Conservation (phyloP, 1,140 invertebrate genomes). For the Heliconius melpomene region DNA sequence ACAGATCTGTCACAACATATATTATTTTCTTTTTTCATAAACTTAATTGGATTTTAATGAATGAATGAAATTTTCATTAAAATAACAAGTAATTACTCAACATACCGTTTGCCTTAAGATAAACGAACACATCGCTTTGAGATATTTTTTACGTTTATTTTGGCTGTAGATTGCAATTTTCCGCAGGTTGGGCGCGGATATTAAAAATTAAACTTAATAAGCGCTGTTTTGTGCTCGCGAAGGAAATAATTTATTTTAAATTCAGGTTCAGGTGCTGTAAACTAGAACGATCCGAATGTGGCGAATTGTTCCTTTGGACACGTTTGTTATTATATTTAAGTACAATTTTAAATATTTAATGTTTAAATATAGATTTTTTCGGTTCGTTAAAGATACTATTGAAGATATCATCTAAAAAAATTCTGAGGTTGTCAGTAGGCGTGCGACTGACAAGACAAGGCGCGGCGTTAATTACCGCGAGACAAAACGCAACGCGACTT, state of each 20-base stretch:
- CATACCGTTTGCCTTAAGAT: not conserved
- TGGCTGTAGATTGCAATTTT: constrained; percentile 66
- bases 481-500: too few relatives aligned
- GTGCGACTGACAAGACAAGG: too few relatives aligned
- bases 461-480: too few relatives aligned
- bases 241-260: constrained; percentile 43
- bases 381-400: too few relatives aligned
- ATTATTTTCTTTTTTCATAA: too few relatives aligned
- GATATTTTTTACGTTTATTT: constrained; percentile 47
- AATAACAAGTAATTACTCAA: not conserved
- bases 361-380: too few relatives aligned
- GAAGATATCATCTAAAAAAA: too few relatives aligned
- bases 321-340: not conserved
- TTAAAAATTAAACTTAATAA: constrained; percentile 76
- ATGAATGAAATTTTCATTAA: not conserved
- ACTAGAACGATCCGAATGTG: not conserved
- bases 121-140: constrained; percentile 17
- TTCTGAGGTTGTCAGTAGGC: too few relatives aligned
- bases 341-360: too few relatives aligned
- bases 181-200: constrained; percentile 64
- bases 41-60: not conserved
- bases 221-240: constrained; percentile 27
- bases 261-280: not conserved
- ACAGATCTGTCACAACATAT: too few relatives aligned
- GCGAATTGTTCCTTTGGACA: not conserved